Evolutionary conservation across 1,140 invertebrate genomes (phyloP), one percentile per base, ranked within the genome.

Genomic region (Drosophila nikananu): DNA sequence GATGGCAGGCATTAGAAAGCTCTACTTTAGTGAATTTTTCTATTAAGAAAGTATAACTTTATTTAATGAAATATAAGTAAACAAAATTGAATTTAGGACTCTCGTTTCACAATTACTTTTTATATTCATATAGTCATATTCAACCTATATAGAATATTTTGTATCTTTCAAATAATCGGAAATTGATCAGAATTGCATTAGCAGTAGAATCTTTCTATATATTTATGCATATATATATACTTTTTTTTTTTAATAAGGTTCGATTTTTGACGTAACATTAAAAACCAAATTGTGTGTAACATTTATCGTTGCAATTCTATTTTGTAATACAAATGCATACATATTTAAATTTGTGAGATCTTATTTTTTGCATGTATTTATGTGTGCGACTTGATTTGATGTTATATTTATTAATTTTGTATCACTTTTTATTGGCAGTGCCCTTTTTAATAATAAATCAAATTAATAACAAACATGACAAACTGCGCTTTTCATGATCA

Each of bases 381-480:
- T 55, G 54, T 55, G 54, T 39, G 32, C 54, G 21, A 12, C 15
- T 39, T 39, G 46, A 25, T 21, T 39, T 58, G 17, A 41, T 25
- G 9, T 27, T 51, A 39, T 41, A 41, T 23, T 41, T 41, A 13
- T 58, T 25, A 8, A 23, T 58, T 58, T 58, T 25, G 19, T 63
- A 39, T 39, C 48, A 41, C 25, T 42, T 67, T 30, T 66, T 42
- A 23, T 39, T 55, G 54, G 54, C 54, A 55, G 54, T 55, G 54
- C 21, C 51, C 19, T 23, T 55, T 55, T 55, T 30, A 23, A 54
- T 54, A 55, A 55, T 17, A 23, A 55, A 55, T 55, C 35, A 55
- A 35, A 72, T 61, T n/a, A 73, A 58, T 81, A 80, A 77, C 60
- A 78, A 84, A 23, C 57, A 72, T 65, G n/a, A 41, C 49, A 42